Evolutionary conservation across 2,888 invertebrate genomes (phyloP).

Genomic region (Polymixis lichenea): DNA sequence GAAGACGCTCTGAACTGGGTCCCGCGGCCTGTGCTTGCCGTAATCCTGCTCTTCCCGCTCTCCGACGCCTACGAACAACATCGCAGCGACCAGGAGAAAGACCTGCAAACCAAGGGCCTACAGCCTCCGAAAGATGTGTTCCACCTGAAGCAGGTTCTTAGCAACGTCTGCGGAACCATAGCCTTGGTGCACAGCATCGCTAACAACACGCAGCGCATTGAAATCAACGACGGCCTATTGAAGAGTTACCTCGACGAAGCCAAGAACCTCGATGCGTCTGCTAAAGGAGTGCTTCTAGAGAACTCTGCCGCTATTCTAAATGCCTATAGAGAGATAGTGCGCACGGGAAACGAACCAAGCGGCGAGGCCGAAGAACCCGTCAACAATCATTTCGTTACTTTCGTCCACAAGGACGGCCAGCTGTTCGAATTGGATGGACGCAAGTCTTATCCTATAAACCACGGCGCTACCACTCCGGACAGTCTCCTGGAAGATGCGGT

Average conservation of each 20-base stretch:
- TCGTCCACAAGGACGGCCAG: conserved; percentile 94
- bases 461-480: conserved; percentile 94
- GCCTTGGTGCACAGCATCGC: conserved; percentile 98
- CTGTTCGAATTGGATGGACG: conserved; percentile 95
- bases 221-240: conserved; percentile 92
- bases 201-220: conserved; percentile 95
- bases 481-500: conserved; percentile 95
- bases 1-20: conserved; percentile 95
- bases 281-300: conserved; percentile 94
- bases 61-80: conserved; percentile 94
- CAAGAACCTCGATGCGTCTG: conserved; percentile 92
- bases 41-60: conserved; percentile 96
- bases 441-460: conserved; percentile 93
- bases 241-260: conserved; percentile 94
- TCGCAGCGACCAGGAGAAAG: conserved; percentile 91
- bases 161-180: conserved; percentile 98
- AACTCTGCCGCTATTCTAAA: conserved; percentile 93
- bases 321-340: conserved; percentile 95
- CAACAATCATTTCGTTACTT: conserved; percentile 96
- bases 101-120: conserved; percentile 90
- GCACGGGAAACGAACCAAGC: conserved; percentile 95
- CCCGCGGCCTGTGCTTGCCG: conserved; percentile 95
- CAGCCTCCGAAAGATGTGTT: conserved; percentile 92
- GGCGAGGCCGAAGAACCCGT: conserved; percentile 92
- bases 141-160: conserved; percentile 96